Evolutionary conservation across 35 echinoderm and acorn worm genomes (phyloP).

Genomic region (Apostichopus californicus): DNA sequence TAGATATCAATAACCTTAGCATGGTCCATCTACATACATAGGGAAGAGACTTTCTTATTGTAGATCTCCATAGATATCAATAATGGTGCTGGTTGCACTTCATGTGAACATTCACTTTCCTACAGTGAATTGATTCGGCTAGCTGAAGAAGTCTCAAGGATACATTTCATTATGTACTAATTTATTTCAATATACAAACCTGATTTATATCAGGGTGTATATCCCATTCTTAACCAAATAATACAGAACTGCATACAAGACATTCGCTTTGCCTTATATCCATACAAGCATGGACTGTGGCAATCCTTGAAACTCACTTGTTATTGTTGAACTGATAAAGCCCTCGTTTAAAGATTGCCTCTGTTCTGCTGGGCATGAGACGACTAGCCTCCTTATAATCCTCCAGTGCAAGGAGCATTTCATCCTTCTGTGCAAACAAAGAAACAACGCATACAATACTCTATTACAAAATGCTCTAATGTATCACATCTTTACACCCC

Average conservation of each 20-base stretch:
- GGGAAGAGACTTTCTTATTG: too few relatives aligned
- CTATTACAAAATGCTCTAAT: too few relatives aligned
- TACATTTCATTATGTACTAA: background rate
- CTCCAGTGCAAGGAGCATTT: slow-evolving; percentile 93
- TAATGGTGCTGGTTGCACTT: too few relatives aligned
- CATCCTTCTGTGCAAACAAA: slow-evolving; percentile 71
- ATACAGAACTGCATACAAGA: background rate
- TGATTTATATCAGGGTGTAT: background rate
- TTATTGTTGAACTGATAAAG: slow-evolving; percentile 96
- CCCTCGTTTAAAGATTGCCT: slow-evolving; percentile 93
- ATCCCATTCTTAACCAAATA: background rate
- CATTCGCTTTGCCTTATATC: background rate
- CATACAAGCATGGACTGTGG: too few relatives aligned
- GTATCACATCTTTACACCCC: too few relatives aligned
- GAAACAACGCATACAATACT: too few relatives aligned
- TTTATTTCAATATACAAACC: background rate
- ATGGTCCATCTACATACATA: too few relatives aligned
- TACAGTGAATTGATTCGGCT: too few relatives aligned
- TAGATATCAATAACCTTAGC: too few relatives aligned
- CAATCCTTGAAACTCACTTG: slow-evolving; percentile 60
- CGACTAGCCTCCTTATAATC: slow-evolving; percentile 92
- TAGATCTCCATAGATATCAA: too few relatives aligned
- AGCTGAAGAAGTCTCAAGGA: background rate
- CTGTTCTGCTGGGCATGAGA: slow-evolving; percentile 97
- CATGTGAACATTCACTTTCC: background rate